phyloP scores from a whole-genome alignment of 2,113 vertebrate genomes.

The Clarias macrocephalus region DNA sequence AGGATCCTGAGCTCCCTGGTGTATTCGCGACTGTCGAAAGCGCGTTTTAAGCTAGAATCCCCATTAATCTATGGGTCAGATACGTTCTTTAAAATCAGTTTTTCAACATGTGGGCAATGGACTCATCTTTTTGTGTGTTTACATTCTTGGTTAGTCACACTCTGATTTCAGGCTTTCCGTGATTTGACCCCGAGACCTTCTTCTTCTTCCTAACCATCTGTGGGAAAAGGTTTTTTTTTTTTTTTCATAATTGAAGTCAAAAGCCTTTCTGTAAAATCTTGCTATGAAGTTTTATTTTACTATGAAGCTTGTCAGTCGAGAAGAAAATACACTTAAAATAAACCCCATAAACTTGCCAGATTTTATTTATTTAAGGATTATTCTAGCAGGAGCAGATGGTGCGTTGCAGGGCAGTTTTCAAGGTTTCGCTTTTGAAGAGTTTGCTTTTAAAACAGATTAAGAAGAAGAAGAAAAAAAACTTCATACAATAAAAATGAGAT shows the following conservation, averaged over 20 bases:
- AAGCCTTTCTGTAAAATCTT: background rate
- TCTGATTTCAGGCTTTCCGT: background rate
- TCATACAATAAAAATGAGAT: constrained; percentile 3
- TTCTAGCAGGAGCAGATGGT: background rate
- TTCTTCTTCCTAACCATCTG: constrained; percentile 7
- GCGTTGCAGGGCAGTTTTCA: background rate
- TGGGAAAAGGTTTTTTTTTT: background rate
- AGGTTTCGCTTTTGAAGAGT: background rate
- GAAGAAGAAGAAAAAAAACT: background rate
- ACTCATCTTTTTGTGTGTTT: constrained; percentile 20
- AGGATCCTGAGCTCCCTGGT: constrained; percentile 29
- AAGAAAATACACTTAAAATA: background rate
- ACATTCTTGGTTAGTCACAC: constrained; percentile 6
- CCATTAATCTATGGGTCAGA: constrained; percentile 41
- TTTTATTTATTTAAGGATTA: background rate
- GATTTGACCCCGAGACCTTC: background rate
- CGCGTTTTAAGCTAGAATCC: constrained; percentile 11
- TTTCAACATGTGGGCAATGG: constrained; percentile 22
- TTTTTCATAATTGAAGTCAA: constrained; percentile 18
- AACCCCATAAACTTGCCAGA: background rate
- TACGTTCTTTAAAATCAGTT: constrained; percentile 16
- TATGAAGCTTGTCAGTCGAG: background rate
- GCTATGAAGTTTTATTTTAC: constrained; percentile 4
- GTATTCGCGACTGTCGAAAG: constrained; percentile 26
- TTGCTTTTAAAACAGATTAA: background rate